Evolutionary conservation across 2,888 invertebrate species (phyloP), one percentile per base, ranked within the genome.

Genomic region (Apotomis betuletana): DNA sequence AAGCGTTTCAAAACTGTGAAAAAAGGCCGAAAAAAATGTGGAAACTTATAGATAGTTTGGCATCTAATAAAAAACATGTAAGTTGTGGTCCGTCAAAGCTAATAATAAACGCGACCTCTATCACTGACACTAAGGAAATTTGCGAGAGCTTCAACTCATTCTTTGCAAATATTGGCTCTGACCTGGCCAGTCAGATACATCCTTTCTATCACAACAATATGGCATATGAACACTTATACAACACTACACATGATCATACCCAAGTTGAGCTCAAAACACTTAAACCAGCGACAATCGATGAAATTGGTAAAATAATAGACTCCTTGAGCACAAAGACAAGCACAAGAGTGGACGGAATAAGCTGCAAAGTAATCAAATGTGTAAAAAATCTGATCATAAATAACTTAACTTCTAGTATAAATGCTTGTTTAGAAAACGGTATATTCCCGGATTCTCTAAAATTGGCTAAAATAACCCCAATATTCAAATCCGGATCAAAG

Each of bases 11-110:
- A 49, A 54, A 65, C 1, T 63, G 51, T 41, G 12, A 59, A 12
- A 71, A 55, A 0, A 8, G 62, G 49, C 69, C 75, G 1, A 49
- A 61, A 27, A 75, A 75, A 63, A 73, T 73, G 61, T 75, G 75
- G 75, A 59, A 67, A 52, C 46, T 69, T 27, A 75, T 74, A 10
- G 73, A 75, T 51, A 51, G 4, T 41, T 44, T 75, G 57, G n/a
- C 62, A 0, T 15, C 9, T 55, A 74, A 72, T 49, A 75, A 74
- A 52, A 59, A 41, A 8, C 70, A 63, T 67, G 36, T 13, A 6
- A 61, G 9, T 57, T 9, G 38, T 65, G 54, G 62, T 61, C 74
- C 74, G 5, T 15, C 15, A 15, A 15, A 15, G 15, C 15, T 15
- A 15, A 15, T 15, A 15, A 15, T 15, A 15, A 15, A 15, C 15